Evolutionary conservation across 2,888 invertebrate genomes (phyloP).

Genomic region (Platynereis dumerilii): DNA sequence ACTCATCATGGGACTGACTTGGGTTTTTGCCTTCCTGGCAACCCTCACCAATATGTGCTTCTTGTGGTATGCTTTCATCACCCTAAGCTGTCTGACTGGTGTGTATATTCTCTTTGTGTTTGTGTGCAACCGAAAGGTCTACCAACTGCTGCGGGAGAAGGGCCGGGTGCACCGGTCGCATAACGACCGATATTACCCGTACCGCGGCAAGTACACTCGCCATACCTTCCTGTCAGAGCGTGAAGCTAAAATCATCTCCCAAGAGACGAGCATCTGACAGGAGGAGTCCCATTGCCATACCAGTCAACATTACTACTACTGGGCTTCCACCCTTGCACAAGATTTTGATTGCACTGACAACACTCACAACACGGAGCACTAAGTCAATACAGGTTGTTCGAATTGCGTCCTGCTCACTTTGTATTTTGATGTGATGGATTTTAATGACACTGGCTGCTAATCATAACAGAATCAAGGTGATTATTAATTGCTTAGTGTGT

Average conservation of each 20-base stretch:
- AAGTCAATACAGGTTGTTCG: too few species aligned
- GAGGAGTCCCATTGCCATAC: constrained; percentile 10
- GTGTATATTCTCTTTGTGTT: constrained; percentile 66
- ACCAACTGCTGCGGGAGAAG: constrained; percentile 27
- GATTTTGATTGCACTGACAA: too few species aligned
- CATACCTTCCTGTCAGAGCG: constrained; percentile 18
- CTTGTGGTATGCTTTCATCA: constrained; percentile 65
- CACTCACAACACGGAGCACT: too few species aligned
- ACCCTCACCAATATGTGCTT: constrained; percentile 50
- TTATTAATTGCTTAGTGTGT: too few species aligned
- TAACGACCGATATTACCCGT: constrained; percentile 6
- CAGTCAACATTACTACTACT: too few species aligned
- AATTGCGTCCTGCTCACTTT: too few species aligned
- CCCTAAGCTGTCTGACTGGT: constrained; percentile 68
- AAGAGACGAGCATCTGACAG: constrained; percentile 26
- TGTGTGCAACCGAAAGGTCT: constrained; percentile 51
- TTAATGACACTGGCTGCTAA: too few species aligned
- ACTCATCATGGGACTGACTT: constrained; percentile 65
- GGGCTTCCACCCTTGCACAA: too few species aligned
- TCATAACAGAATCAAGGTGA: too few species aligned
- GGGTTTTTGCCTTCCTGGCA: constrained; percentile 63
- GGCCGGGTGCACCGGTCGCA: constrained; percentile 13
- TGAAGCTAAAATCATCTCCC: constrained; percentile 20
- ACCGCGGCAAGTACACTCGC: constrained; percentile 5
- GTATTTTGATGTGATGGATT: too few species aligned